Base-by-base conservation (phyloP, 2,113 vertebrate species). In the Smithornis capensis region DNA sequence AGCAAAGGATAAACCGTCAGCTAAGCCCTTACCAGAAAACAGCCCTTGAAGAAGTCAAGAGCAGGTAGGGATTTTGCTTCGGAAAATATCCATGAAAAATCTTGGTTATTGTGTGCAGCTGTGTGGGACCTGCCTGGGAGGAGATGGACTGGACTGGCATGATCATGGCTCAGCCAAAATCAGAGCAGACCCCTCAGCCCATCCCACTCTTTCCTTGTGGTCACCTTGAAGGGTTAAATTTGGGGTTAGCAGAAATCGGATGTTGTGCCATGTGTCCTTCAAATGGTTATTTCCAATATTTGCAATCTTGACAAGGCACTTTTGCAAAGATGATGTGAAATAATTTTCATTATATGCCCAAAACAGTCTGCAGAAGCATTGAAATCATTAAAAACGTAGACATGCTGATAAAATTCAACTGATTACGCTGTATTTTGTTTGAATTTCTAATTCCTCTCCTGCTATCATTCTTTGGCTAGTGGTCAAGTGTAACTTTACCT, bases 1-100 rank as follows among this genome's bases (percentile, higher is more conserved):
- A 96, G 95, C 83, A 79, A 69, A 92, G 69, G 69, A 86, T 50
- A 92, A 96, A 84, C 55, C 52, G 59, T 31, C 95, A 94, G 44
- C 70, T 40, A 57, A 95, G 18, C 80, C 81, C 57, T n/a, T 22
- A 22, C 44, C 74, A 94, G 88, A 68, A 89, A 52, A 40, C 68
- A 84, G 37, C 62, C 44, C 84, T 49, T 74, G 96, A 91, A 84
- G 81, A 86, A 88, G 33, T 40, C 57, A 59, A 52, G 76, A 95
- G 6, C 83, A 96, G 95, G 95, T 94, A 87, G 84, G 92, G 73
- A 87, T 82, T 94, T 84, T 60, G 37, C 53, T 81, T 68, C 0
- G 0, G 37, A 24, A 8, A 1, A 50, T 27, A 71, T n/a, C 42
- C 28, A 18, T 25, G 7, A 52, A 27, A 82, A 82, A 38, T 21